Conservation (phyloP, 2,113 vertebrate genomes). For the Theristicus caerulescens region DNA sequence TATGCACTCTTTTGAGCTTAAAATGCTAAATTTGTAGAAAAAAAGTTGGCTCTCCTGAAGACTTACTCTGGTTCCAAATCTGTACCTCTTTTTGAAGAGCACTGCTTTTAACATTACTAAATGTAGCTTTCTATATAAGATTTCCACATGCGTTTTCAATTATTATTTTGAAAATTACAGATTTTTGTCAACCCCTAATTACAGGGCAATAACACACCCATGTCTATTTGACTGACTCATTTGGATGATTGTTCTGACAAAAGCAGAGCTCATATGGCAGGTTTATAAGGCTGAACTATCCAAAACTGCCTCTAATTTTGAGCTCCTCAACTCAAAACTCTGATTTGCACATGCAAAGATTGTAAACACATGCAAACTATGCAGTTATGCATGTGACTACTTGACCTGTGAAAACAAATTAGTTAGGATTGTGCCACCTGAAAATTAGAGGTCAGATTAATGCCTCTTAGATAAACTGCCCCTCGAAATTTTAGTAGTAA, state of each 20-base stretch:
- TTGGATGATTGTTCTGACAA: conserved; percentile 67
- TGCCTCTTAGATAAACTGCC: not conserved
- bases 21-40: conserved; percentile 21
- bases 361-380: not conserved
- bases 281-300: not conserved
- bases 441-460: conserved; percentile 15
- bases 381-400: not conserved
- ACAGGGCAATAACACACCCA: conserved; percentile 51
- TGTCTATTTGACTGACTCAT: conserved; percentile 65
- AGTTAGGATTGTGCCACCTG: not conserved
- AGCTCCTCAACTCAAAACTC: not conserved
- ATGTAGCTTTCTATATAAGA: conserved; percentile 38
- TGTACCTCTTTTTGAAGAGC: conserved; percentile 21
- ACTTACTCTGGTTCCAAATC: conserved; percentile 36
- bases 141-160: conserved; percentile 60
- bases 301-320: conserved; percentile 22
- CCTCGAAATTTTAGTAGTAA: not conserved
- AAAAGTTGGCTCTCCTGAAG: conserved; percentile 5
- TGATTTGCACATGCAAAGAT: not conserved
- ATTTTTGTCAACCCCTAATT: conserved; percentile 68
- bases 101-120: conserved; percentile 35
- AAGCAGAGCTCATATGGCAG: conserved; percentile 41
- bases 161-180: conserved; percentile 72
- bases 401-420: not conserved
- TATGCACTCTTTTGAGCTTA: not conserved